Percentiles rank a stretch among this genome's conserved stretches.
Conservation (phyloP, 2,888 invertebrate genomes). For the Caenorhabditis macrosperma region DNA sequence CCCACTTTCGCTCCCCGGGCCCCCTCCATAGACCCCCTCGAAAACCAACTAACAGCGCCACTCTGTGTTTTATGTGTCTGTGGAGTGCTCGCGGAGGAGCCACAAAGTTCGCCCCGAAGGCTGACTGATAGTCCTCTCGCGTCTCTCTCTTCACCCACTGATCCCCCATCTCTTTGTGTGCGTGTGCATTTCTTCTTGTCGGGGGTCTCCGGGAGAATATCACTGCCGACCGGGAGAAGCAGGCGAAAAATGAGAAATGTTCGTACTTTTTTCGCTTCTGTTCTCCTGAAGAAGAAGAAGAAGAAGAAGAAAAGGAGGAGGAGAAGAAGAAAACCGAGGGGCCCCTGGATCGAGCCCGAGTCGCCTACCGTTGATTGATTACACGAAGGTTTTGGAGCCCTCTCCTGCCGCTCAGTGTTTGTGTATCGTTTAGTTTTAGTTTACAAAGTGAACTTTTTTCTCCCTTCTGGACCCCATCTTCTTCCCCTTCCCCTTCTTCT, state of each 20-base stretch:
- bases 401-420: not conserved
- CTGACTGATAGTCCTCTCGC: conserved; percentile 12
- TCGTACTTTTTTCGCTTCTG: conserved; percentile 26
- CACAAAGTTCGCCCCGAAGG: too few species aligned
- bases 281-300: not conserved
- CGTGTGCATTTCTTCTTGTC: conserved; percentile 4
- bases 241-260: conserved; percentile 44
- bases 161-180: conserved; percentile 5
- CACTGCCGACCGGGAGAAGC: not conserved
- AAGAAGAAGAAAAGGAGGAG: not conserved
- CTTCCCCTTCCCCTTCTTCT: too few species aligned
- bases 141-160: conserved; percentile 9
- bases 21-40: too few species aligned
- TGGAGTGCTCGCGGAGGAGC: not conserved
- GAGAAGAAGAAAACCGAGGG: not conserved
- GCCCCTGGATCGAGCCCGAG: too few species aligned
- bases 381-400: conserved; percentile 1
- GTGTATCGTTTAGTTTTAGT: conserved; percentile 10
- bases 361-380: conserved; percentile 31
- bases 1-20: too few species aligned
- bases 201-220: conserved; percentile 5
- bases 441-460: conserved; percentile 14
- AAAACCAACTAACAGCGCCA: too few species aligned
- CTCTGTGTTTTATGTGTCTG: conserved; percentile 39
- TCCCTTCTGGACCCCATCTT: not conserved